phyloP scores from a whole-genome alignment of 2,113 vertebrate genomes.

The Balaeniceps rex region DNA sequence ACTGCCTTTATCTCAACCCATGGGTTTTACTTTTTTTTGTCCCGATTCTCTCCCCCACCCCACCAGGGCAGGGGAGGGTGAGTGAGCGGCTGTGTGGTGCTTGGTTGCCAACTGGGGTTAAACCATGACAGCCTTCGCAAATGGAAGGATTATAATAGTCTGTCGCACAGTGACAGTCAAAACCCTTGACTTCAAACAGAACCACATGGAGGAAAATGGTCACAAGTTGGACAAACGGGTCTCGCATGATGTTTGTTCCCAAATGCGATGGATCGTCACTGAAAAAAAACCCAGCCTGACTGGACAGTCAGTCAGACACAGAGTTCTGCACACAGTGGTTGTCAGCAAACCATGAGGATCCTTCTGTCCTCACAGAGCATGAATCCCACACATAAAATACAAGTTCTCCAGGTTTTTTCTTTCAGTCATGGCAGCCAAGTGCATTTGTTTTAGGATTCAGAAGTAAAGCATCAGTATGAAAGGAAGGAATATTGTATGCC shows the following conservation, averaged over 20 bases:
- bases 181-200: background rate
- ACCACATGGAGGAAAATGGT: background rate
- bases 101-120: too few relatives aligned
- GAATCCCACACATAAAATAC: background rate
- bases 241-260: background rate
- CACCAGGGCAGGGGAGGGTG: too few relatives aligned
- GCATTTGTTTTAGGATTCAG: background rate
- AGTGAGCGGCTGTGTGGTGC: too few relatives aligned
- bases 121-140: too few relatives aligned
- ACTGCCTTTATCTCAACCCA: too few relatives aligned
- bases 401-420: background rate
- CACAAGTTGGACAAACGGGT: rapidly evolving
- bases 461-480: background rate
- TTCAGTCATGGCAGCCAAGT: background rate
- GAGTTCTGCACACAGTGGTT: background rate
- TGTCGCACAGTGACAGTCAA: background rate
- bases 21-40: too few relatives aligned
- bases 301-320: background rate
- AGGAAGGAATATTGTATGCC: background rate
- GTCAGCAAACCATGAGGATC: background rate
- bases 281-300: background rate
- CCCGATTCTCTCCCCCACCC: too few relatives aligned
- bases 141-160: background rate
- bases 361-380: background rate
- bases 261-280: background rate